These are phyloP conservation scores for Chloroclystis v-ata DNA, from an alignment of 2,888 invertebrate species.

Conservation along the genomic window DNA sequence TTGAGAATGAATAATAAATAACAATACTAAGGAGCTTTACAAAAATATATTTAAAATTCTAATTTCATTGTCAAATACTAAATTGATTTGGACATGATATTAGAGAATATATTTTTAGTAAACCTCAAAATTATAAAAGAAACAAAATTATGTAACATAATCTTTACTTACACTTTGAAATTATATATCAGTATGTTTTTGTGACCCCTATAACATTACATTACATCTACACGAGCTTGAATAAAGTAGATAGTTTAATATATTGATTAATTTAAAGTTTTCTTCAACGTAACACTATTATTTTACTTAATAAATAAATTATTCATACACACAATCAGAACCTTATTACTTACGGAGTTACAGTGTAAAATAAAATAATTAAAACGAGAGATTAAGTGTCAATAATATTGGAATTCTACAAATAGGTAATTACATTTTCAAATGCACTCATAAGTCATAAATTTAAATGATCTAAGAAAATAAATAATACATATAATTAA, in stretches of 20 bases:
- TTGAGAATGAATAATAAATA: conserved; percentile 17
- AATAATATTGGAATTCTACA: too few relatives aligned
- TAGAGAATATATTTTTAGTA: conserved; percentile 10
- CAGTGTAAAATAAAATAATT: conserved; percentile 5
- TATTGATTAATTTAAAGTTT: conserved; percentile 18
- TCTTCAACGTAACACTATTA: conserved; percentile 12
- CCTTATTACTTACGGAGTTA: conserved; percentile 8
- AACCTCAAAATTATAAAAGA: conserved; percentile 6
- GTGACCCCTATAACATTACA: conserved; percentile 33
- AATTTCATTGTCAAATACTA: not conserved
- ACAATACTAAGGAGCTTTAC: conserved; percentile 4
- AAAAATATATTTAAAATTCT: conserved; percentile 4
- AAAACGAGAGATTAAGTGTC: too few relatives aligned
- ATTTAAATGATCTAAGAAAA: too few relatives aligned
- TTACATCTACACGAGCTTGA: conserved; percentile 25
- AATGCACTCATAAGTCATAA: too few relatives aligned
- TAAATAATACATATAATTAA: too few relatives aligned
- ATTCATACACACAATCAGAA: conserved; percentile 19
- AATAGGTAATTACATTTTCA: too few relatives aligned
- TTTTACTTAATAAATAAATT: conserved; percentile 12
- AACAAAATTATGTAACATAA: conserved; percentile 16
- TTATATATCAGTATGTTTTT: conserved; percentile 27
- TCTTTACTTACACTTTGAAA: conserved; percentile 18
- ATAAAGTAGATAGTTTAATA: conserved; percentile 15
- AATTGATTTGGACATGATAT: not conserved